Evolutionary conservation across 2,797 vertebrate genomes (phyloP).

Genomic region (Rhincodon typus): DNA sequence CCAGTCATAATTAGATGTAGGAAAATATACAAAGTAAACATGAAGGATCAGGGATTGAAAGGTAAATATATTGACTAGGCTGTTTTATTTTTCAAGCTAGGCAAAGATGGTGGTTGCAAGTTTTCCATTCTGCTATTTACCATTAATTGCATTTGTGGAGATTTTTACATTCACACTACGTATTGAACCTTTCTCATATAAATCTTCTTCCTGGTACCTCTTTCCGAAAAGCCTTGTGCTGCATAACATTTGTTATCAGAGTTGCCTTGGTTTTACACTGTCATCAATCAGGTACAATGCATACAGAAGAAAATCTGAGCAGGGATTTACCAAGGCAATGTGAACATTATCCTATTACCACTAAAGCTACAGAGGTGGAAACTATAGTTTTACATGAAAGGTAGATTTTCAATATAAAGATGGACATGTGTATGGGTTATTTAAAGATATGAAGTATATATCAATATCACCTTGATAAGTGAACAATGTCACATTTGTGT

Average conservation of each 20-base stretch:
- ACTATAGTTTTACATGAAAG: background rate
- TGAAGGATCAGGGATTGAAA: background rate
- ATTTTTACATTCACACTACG: background rate
- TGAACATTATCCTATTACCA: background rate
- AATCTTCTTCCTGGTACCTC: background rate
- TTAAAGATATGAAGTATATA: background rate
- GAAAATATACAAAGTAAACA: background rate
- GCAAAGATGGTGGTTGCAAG: slow-evolving; percentile 1
- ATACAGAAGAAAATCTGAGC: background rate
- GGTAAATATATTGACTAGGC: background rate
- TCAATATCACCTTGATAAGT: background rate
- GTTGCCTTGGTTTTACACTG: background rate
- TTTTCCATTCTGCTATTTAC: background rate
- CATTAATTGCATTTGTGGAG: background rate
- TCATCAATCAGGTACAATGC: slow-evolving; percentile 6
- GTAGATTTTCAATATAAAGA: too few relatives aligned
- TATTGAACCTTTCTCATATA: background rate
- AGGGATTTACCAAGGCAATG: background rate
- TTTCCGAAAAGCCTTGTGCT: background rate
- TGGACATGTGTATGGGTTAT: background rate
- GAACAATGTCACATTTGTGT: background rate
- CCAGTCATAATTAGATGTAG: background rate
- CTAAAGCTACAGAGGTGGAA: background rate
- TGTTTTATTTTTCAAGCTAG: background rate
- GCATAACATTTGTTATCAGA: background rate